A percentile compares a stretch with the other conserved stretches of the same genome.
Evolutionary conservation across 2,113 vertebrate genomes (phyloP).

Genomic region (Neotragus moschatus): DNA sequence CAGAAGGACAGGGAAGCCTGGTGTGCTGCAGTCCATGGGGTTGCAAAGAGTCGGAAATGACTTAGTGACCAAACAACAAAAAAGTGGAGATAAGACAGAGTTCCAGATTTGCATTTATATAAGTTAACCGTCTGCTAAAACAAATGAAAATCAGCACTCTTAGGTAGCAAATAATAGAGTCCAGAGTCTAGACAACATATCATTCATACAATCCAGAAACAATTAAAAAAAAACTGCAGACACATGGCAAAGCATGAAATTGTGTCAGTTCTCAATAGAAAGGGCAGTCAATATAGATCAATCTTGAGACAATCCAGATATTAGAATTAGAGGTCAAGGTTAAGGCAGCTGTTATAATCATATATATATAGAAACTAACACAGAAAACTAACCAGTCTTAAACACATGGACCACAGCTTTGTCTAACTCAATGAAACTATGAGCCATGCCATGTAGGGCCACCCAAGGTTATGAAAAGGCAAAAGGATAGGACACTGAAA

Average conservation of each 20-base stretch:
- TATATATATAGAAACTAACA: background rate
- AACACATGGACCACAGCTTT: background rate
- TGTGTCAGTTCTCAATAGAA: background rate
- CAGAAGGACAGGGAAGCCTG: background rate
- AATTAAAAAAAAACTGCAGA: background rate
- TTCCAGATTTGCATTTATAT: background rate
- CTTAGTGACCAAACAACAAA: background rate
- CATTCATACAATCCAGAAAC: background rate
- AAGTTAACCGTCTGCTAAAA: background rate
- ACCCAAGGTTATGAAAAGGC: background rate
- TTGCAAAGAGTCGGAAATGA: background rate
- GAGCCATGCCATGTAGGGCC: background rate
- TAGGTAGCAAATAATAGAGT: background rate
- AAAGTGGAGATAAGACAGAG: background rate
- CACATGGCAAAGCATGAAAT: background rate
- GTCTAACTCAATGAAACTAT: background rate
- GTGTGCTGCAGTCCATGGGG: background rate
- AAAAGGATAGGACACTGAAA: background rate
- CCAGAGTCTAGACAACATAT: background rate
- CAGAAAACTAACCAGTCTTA: background rate
- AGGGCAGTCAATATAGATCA: background rate
- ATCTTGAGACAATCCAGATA: background rate
- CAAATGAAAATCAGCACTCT: background rate
- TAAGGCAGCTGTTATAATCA: background rate
- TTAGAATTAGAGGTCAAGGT: background rate